phyloP scores from a whole-genome alignment of 1,140 invertebrate species.

The Pseudomyrmex flavicornis region DNA sequence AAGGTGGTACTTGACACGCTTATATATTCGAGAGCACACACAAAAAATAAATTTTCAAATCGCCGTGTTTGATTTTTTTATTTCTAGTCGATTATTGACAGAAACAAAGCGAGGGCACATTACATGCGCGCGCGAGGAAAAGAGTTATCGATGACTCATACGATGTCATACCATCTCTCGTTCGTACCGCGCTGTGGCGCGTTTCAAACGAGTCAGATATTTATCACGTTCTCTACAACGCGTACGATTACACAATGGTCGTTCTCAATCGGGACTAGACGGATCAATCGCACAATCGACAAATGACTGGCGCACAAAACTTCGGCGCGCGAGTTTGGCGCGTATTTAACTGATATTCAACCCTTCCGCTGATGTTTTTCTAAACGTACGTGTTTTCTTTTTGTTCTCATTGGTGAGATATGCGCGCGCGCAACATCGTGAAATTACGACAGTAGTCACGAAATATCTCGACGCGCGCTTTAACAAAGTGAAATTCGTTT shows the following conservation, averaged over 20 bases:
- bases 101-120: slow-evolving; percentile 19
- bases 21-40: neutral
- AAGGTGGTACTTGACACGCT: too few relatives aligned
- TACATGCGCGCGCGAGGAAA: neutral
- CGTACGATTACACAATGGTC: neutral
- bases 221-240: slow-evolving; percentile 6
- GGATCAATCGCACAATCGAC: neutral
- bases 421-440: neutral
- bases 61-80: neutral
- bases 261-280: slow-evolving; percentile 4
- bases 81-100: slow-evolving; percentile 14
- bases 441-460: too few relatives aligned
- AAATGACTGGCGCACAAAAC: neutral
- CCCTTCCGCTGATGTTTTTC: neutral
- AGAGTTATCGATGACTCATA: slow-evolving; percentile 22
- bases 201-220: slow-evolving; percentile 21
- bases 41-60: neutral
- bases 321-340: neutral
- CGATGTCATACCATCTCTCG: slow-evolving; percentile 28
- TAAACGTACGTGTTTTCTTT: neutral
- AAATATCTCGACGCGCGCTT: too few relatives aligned
- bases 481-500: too few relatives aligned
- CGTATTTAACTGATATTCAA: neutral
- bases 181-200: too few relatives aligned
- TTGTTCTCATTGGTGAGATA: neutral